Evolutionary conservation across 2,113 vertebrate species (phyloP).

Genomic region (Indicator maculatus): DNA sequence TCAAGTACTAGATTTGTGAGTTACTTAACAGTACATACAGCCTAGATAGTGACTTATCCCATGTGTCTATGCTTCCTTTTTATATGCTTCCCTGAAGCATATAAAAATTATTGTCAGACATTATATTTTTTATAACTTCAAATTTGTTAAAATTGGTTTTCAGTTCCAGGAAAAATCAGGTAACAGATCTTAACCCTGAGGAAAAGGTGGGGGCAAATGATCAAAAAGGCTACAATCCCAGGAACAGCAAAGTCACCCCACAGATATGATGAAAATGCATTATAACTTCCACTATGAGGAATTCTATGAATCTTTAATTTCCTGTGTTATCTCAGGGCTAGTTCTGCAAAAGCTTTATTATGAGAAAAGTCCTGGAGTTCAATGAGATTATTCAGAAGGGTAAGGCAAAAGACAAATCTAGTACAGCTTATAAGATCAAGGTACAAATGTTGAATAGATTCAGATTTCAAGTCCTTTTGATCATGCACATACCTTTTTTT

Average conservation of each 20-base stretch:
- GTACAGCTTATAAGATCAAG: slow-evolving; percentile 14
- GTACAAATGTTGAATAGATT: not conserved
- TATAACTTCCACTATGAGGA: slow-evolving; percentile 20
- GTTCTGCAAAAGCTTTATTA: slow-evolving; percentile 33
- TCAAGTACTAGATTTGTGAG: not conserved
- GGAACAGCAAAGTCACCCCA: slow-evolving; percentile 18
- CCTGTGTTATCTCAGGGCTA: slow-evolving; percentile 18
- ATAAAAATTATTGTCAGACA: not conserved
- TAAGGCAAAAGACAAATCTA: slow-evolving; percentile 4
- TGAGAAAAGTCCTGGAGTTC: slow-evolving; percentile 34
- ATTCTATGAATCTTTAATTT: slow-evolving; percentile 63
- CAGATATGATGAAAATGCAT: slow-evolving; percentile 34
- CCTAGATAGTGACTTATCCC: not conserved
- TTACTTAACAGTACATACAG: not conserved
- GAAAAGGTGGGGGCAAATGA: not conserved
- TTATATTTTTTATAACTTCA: not conserved
- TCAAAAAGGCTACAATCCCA: not conserved
- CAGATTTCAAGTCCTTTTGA: slow-evolving; percentile 38
- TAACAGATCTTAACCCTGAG: not conserved
- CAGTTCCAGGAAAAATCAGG: not conserved
- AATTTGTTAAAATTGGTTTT: not conserved
- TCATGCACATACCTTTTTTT: not conserved
- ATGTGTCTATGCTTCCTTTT: not conserved
- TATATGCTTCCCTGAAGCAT: not conserved
- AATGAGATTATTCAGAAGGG: slow-evolving; percentile 37